phyloP scores from a whole-genome alignment of 2,888 invertebrate genomes.

The Taphrorychus bicolor region DNA sequence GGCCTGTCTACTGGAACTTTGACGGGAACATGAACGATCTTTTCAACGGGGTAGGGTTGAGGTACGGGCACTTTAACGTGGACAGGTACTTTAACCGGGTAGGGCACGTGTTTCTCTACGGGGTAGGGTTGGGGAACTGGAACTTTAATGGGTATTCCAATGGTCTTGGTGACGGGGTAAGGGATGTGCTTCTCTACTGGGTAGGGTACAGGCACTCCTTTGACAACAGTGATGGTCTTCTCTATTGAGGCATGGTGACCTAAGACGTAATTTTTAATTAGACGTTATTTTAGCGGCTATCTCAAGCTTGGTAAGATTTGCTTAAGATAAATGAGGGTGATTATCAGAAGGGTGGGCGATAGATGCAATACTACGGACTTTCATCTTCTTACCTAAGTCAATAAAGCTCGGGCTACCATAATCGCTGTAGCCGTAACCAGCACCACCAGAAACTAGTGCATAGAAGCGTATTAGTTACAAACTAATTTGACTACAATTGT shows the following conservation, averaged over 20 bases:
- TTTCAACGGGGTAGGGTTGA: slow-evolving; percentile 80
- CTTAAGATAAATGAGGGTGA: too few relatives aligned
- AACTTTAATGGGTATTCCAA: slow-evolving; percentile 70
- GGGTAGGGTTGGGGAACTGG: slow-evolving; percentile 72
- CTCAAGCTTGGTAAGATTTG: too few relatives aligned
- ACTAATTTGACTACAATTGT: background rate
- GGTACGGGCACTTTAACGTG: slow-evolving; percentile 81
- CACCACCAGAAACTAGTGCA: slow-evolving; percentile 23
- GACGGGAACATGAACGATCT: slow-evolving; percentile 74
- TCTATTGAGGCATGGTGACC: slow-evolving; percentile 64
- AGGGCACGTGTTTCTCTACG: slow-evolving; percentile 75
- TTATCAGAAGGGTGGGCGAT: background rate
- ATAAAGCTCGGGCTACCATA: slow-evolving; percentile 16
- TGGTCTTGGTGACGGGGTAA: slow-evolving; percentile 71
- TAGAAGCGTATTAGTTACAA: background rate
- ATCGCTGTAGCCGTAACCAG: slow-evolving; percentile 10
- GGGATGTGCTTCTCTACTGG: slow-evolving; percentile 71
- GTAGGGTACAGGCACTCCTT: slow-evolving; percentile 70
- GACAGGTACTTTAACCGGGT: slow-evolving; percentile 77
- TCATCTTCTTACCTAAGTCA: slow-evolving; percentile 24
- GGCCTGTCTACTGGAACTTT: slow-evolving; percentile 78
- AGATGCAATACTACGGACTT: background rate
- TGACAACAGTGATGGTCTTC: slow-evolving; percentile 71
- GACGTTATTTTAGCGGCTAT: too few relatives aligned
- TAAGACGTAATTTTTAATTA: too few relatives aligned